Evolutionary conservation across 2,113 vertebrate genomes (phyloP).

Genomic region (human): GRCh38 chr15:49992501-49993000

Average conservation of each 20-base stretch:
- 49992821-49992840: background rate
- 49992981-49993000: background rate
- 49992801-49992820: background rate
- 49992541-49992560: background rate
- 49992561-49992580: background rate
- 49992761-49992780: constrained; percentile 11
- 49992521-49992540: background rate
- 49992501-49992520: background rate
- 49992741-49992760: constrained; percentile 40
- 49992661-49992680: background rate
- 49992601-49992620: background rate
- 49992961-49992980: background rate
- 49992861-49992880: background rate
- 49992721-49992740: constrained; percentile 18
- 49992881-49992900: background rate
- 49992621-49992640: background rate
- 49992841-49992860: background rate
- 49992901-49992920: background rate
- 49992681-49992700: background rate
- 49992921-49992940: constrained; percentile 1
- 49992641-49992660: background rate
- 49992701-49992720: constrained; percentile 8
- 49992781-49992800: constrained; percentile 47
- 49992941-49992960: constrained; percentile 24
- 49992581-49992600: background rate